Evolutionary conservation across 1,140 invertebrate species (phyloP).

Genomic region (Trissolcus basalis): DNA sequence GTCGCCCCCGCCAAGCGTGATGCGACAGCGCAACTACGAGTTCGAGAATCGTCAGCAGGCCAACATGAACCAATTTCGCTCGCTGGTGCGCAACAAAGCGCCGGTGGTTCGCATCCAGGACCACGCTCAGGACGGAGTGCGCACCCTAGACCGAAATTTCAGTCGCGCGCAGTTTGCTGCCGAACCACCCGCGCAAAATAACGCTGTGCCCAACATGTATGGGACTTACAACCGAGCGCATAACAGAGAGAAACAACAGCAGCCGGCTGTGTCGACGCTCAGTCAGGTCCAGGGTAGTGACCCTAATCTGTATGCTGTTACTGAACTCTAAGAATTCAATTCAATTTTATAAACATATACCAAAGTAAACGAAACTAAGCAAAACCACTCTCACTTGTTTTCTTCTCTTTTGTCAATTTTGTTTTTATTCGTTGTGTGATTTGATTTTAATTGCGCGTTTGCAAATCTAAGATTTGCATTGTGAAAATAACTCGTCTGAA

Average conservation of each 20-base stretch:
- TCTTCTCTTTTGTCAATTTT: neutral
- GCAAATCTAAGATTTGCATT: neutral
- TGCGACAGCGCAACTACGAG: slow-evolving; percentile 69
- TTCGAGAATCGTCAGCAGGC: slow-evolving; percentile 74
- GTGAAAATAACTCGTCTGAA: neutral
- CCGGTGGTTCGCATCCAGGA: slow-evolving; percentile 71
- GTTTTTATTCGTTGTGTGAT: neutral
- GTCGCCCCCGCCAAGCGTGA: slow-evolving; percentile 67
- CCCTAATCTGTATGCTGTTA: slow-evolving; percentile 74
- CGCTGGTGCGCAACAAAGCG: slow-evolving; percentile 72
- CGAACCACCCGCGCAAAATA: slow-evolving; percentile 65
- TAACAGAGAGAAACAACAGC: slow-evolving; percentile 70
- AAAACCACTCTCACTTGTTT: neutral
- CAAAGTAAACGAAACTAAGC: slow-evolving; percentile 43
- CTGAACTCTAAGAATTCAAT: slow-evolving; percentile 68
- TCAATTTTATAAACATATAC: slow-evolving; percentile 42
- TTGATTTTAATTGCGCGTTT: neutral
- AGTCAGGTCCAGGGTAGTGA: slow-evolving; percentile 75
- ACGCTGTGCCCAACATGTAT: slow-evolving; percentile 74
- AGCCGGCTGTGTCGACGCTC: slow-evolving; percentile 69
- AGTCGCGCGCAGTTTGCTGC: slow-evolving; percentile 68
- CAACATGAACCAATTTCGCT: slow-evolving; percentile 75
- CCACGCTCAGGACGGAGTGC: slow-evolving; percentile 72
- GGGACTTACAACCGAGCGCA: slow-evolving; percentile 73
- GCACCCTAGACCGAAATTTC: slow-evolving; percentile 74